phyloP scores from a whole-genome alignment of 2,797 vertebrate species.

The Tadarida brasiliensis region DNA sequence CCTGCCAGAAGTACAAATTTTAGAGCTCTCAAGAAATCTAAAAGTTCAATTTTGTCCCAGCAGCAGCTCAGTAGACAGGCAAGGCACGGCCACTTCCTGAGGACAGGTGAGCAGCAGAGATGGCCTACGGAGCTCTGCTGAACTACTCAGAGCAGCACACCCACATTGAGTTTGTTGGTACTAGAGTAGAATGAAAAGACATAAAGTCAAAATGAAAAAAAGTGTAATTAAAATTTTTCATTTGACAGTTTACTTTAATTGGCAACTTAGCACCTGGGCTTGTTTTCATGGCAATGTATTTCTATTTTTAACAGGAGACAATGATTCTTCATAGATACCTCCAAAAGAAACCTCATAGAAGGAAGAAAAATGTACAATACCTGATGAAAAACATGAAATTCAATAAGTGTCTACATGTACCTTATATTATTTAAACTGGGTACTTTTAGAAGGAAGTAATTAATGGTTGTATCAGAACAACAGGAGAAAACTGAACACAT shows the following conservation, averaged over 20 bases:
- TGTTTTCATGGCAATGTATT: neutral
- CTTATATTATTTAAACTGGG: neutral
- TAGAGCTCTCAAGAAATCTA: neutral
- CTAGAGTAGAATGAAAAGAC: constrained; percentile 13
- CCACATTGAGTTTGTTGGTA: neutral
- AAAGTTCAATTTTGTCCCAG: constrained; percentile 61
- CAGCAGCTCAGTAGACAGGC: neutral
- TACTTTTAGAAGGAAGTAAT: neutral
- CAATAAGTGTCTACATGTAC: neutral
- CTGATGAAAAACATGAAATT: neutral
- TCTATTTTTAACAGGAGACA: constrained; percentile 66
- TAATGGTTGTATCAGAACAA: neutral
- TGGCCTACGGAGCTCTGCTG: neutral
- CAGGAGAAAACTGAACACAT: neutral
- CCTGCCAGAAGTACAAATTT: neutral
- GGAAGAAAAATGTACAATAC: neutral
- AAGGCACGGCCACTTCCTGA: neutral
- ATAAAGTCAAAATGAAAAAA: constrained; percentile 53
- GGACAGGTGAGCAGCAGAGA: neutral
- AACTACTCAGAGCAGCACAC: neutral
- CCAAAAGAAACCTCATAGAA: neutral
- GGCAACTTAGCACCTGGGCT: constrained; percentile 54
- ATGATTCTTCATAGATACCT: neutral
- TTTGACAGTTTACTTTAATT: constrained; percentile 69
- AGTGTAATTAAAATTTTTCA: constrained; percentile 49